Base-by-base conservation (phyloP, 1,140 invertebrate genomes). In the Mesaphorura yosii region DNA sequence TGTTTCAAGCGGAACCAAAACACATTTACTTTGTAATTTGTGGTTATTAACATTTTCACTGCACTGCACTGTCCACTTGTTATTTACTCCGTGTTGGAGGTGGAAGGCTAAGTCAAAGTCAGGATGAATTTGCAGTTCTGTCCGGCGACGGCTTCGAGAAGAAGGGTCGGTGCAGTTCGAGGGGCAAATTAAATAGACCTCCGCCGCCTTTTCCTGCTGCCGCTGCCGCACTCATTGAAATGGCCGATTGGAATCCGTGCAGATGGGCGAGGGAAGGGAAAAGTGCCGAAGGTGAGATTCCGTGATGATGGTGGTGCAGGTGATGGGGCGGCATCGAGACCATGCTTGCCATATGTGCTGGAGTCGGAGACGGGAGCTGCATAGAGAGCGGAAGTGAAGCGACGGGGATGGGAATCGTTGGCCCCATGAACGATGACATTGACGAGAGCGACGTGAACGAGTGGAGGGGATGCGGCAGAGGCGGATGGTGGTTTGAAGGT, bases 81-180 rank as follows among this genome's bases (percentile, higher is more conserved):
- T n/a, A n/a, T n/a, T n/a, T n/a, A n/a, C n/a, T n/a, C n/a, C n/a
- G n/a, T n/a, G n/a, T n/a, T n/a, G n/a, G n/a, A n/a, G n/a, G n/a
- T n/a, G n/a, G n/a, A n/a, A n/a, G n/a, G n/a, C n/a, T n/a, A n/a
- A n/a, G n/a, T n/a, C n/a, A n/a, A n/a, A n/a, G n/a, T n/a, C n/a
- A n/a, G n/a, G n/a, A 42, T 10, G 56, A 57, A 15, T 55, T 58
- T 27, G 45, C 54, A n/a, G 59, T 40, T 28, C 59, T 46, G 4
- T 61, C 55, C 3, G 55, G 55, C 6, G 51, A 54, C 19, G 31
- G 37, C 45, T 62, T 52, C 28, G 58, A 55, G n/a, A 62, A 51
- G 22, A 62, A 62, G 1, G 60, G 60, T 51, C 60, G 44, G 47
- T 62, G 60, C 2, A 62, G 51, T 25, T 62, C 60, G 38, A 62